Conservation (phyloP, 2,113 vertebrate genomes). For the Tympanuchus pallidicinctus region DNA sequence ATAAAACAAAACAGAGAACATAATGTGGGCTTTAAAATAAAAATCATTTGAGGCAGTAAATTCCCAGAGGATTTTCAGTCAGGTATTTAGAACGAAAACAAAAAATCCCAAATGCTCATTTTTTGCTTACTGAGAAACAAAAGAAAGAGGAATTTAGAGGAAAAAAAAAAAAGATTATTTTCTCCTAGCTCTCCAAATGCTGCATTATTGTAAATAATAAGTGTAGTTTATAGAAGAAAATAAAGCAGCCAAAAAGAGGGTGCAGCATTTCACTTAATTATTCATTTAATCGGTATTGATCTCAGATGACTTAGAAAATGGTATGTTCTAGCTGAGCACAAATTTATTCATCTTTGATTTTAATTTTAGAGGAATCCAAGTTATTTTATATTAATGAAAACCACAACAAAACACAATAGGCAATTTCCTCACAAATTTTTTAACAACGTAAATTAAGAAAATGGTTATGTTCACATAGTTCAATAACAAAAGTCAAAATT, state of each 20-base stretch:
- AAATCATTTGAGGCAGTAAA: not conserved
- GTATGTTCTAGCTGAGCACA: conserved; percentile 22
- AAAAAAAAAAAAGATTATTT: not conserved
- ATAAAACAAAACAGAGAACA: not conserved
- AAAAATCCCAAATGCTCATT: not conserved
- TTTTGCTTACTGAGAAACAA: not conserved
- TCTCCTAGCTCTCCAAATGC: not conserved
- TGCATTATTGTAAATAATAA: not conserved
- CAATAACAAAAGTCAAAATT: not conserved
- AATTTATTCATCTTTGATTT: conserved; percentile 64
- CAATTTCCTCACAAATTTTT: conserved; percentile 52
- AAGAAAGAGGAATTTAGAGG: not conserved
- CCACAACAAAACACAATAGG: conserved; percentile 21
- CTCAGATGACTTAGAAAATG: conserved; percentile 67
- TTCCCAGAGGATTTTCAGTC: not conserved
- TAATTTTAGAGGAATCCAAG: conserved; percentile 49
- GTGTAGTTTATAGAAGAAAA: conserved; percentile 6
- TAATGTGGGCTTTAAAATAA: not conserved
- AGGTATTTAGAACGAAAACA: not conserved
- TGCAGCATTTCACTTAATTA: conserved; percentile 62
- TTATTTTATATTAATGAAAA: conserved; percentile 55
- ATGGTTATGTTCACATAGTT: not conserved
- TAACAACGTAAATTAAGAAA: conserved; percentile 40
- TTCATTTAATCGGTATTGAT: conserved; percentile 72
- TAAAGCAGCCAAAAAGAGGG: conserved; percentile 11